These are phyloP conservation scores for Chrysolophus pictus DNA, from an alignment of 2,797 vertebrate species.

Conservation along the genomic window DNA sequence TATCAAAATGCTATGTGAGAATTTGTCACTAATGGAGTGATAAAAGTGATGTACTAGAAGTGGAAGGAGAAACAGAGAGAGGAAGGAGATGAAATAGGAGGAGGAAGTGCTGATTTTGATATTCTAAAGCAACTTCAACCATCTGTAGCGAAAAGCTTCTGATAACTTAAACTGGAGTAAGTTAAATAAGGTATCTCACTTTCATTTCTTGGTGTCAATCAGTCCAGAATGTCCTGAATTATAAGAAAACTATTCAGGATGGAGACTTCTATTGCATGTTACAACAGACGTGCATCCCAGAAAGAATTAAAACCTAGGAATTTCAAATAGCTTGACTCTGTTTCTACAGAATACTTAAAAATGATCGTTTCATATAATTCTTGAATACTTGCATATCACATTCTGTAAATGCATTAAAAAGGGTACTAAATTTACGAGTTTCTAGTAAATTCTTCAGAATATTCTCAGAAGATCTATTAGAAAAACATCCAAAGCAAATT, in stretches of 20 bases:
- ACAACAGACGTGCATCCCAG: neutral
- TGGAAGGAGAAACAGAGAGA: neutral
- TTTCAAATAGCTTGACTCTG: neutral
- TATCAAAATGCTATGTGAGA: conserved; percentile 1
- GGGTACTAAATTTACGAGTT: neutral
- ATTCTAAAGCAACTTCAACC: conserved; percentile 1
- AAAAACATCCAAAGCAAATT: conserved; percentile 22
- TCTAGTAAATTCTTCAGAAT: neutral
- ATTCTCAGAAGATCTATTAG: neutral
- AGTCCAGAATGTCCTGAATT: neutral
- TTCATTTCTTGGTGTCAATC: neutral
- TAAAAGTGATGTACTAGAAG: conserved; percentile 3
- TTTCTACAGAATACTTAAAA: neutral
- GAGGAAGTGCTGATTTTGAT: neutral
- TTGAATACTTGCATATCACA: neutral
- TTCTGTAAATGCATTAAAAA: conserved; percentile 4
- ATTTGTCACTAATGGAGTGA: neutral
- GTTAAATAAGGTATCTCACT: neutral
- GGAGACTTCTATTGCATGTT: neutral
- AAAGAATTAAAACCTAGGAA: neutral
- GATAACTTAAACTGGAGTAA: neutral
- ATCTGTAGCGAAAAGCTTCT: neutral
- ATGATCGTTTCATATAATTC: neutral
- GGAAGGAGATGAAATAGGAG: neutral
- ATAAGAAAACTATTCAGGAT: neutral